Conservation (phyloP, 2,113 vertebrate species). For the Sterrhoptilus dennistouni region DNA sequence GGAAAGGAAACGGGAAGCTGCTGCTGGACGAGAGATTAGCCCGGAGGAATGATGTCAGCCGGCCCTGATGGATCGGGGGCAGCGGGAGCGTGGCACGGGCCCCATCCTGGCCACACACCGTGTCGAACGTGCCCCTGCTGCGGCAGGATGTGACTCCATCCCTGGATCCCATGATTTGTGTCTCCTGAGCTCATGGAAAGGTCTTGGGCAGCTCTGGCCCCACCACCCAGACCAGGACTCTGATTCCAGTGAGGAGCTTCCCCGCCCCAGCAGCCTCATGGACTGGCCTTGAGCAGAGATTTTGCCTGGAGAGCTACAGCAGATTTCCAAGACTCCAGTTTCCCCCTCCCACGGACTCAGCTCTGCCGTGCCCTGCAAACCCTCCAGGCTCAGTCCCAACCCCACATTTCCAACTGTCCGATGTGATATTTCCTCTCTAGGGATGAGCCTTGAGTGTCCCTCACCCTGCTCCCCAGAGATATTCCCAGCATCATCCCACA, state of each 20-base stretch:
- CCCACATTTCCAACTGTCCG: not conserved
- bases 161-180: not conserved
- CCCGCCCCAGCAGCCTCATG: not conserved
- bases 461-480: not conserved
- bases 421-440: not conserved
- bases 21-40: constrained; percentile 61
- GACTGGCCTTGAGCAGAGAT: not conserved
- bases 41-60: not conserved
- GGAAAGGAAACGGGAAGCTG: constrained; percentile 71
- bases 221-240: not conserved
- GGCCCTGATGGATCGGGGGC: not conserved
- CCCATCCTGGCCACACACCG: not conserved
- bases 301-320: not conserved
- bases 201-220: not conserved
- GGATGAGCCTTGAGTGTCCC: not conserved
- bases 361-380: accelerated
- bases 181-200: not conserved
- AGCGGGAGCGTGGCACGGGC: not conserved
- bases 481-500: not conserved
- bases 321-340: not conserved
- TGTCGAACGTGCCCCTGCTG: accelerated
- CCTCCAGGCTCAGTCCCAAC: not conserved
- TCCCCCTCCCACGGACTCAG: not conserved
- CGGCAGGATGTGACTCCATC: not conserved
- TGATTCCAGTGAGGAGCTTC: not conserved